Conservation (phyloP, 1,140 invertebrate genomes). For the Theocolax elegans region DNA sequence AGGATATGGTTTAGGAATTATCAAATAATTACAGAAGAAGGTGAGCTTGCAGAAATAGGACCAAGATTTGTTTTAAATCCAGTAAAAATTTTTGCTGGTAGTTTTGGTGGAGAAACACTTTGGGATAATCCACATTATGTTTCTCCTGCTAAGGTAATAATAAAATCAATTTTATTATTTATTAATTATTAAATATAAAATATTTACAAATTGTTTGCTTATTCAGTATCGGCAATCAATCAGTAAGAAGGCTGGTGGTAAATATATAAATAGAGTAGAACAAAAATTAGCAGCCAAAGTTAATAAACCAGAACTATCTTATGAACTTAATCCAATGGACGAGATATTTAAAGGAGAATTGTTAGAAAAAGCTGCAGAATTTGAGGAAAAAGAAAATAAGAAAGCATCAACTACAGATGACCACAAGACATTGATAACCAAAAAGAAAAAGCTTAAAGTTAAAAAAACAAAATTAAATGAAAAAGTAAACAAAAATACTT, state of each 20-base stretch:
- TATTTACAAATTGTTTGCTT: constrained; percentile 17
- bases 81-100: constrained; percentile 92
- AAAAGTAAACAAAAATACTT: neutral
- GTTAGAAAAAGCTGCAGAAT: constrained; percentile 60
- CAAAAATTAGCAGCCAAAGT: constrained; percentile 80
- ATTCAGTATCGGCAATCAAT: constrained; percentile 76
- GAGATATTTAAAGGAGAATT: constrained; percentile 74
- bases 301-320: constrained; percentile 77
- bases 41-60: constrained; percentile 94
- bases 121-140: constrained; percentile 96
- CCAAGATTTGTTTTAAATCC: constrained; percentile 97
- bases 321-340: constrained; percentile 73
- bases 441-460: constrained; percentile 53
- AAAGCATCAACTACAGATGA: neutral
- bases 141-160: constrained; percentile 83
- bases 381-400: constrained; percentile 46
- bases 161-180: constrained; percentile 8
- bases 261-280: constrained; percentile 82
- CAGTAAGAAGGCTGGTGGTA: constrained; percentile 76
- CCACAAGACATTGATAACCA: neutral
- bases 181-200: constrained; percentile 16
- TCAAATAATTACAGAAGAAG: constrained; percentile 96
- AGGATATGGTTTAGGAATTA: constrained; percentile 99
- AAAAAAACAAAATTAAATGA: constrained; percentile 56
- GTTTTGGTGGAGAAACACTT: constrained; percentile 90